These are phyloP conservation scores for Odocoileus virginianus DNA, from an alignment of 2,113 vertebrate species.

Conservation along the genomic window DNA sequence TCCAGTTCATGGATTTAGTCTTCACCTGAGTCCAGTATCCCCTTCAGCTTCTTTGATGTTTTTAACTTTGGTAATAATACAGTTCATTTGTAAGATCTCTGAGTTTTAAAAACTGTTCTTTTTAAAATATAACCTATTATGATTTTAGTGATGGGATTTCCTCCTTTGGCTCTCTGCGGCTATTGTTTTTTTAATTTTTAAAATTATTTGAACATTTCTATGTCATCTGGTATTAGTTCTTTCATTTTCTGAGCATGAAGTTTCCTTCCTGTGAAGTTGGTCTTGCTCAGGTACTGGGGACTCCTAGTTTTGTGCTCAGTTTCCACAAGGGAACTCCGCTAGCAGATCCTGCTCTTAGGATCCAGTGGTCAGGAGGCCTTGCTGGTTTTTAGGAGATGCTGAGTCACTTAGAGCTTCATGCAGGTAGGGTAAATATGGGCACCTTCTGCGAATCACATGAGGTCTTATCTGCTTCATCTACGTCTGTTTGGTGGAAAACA, in stretches of 20 bases:
- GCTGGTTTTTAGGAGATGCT: not conserved
- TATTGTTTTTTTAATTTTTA: not conserved
- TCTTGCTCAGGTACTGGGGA: not conserved
- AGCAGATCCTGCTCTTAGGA: not conserved
- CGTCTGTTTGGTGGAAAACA: not conserved
- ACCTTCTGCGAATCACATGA: not conserved
- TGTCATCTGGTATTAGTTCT: not conserved
- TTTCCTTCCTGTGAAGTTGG: not conserved
- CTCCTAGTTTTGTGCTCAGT: not conserved
- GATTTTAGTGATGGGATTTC: not conserved
- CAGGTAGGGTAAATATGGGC: not conserved
- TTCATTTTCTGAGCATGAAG: not conserved
- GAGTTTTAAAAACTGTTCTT: not conserved
- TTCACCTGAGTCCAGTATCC: not conserved
- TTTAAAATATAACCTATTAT: not conserved
- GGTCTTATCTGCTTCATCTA: not conserved
- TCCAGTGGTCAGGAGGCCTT: not conserved
- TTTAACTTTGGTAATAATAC: not conserved
- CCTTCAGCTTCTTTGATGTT: not conserved
- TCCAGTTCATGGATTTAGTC: not conserved
- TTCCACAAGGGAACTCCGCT: not conserved
- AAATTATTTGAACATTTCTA: not conserved
- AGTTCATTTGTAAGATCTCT: not conserved
- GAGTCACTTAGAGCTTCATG: not conserved
- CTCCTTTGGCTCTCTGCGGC: not conserved